Conservation (phyloP, 2,888 invertebrate species). For the Orthonevra nobilis region DNA sequence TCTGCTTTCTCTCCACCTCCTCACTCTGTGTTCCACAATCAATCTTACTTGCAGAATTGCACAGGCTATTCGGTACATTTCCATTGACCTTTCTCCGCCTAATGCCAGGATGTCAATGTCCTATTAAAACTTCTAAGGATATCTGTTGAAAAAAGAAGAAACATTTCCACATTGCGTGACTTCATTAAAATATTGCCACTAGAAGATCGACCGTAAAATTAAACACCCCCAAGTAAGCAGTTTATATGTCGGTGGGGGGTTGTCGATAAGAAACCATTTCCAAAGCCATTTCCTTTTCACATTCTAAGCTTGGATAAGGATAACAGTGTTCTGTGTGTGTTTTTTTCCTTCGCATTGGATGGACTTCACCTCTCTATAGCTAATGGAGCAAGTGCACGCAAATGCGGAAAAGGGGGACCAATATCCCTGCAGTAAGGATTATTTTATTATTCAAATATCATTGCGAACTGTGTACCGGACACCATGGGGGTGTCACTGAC, state of each 20-base stretch:
- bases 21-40: slow-evolving; percentile 28
- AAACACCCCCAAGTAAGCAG: slow-evolving; percentile 45
- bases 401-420: slow-evolving; percentile 8
- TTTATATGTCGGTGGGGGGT: background rate
- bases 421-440: slow-evolving; percentile 1
- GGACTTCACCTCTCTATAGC: background rate
- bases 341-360: background rate
- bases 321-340: background rate
- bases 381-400: slow-evolving; percentile 48
- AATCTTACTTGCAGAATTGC: slow-evolving; percentile 40
- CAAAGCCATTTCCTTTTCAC: slow-evolving; percentile 39
- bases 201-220: slow-evolving; percentile 28
- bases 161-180: slow-evolving; percentile 29
- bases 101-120: slow-evolving; percentile 35
- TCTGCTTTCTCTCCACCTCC: background rate
- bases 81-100: slow-evolving; percentile 41
- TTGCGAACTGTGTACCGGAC: slow-evolving; percentile 7
- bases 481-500: slow-evolving; percentile 6
- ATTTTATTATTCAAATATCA: slow-evolving; percentile 34
- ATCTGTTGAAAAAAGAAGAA: background rate
- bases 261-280: slow-evolving; percentile 42
- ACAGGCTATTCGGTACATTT: slow-evolving; percentile 32
- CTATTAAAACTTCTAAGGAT: slow-evolving; percentile 7
- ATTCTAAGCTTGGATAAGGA: slow-evolving; percentile 20
- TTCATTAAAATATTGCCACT: slow-evolving; percentile 25